Base-by-base conservation (phyloP, 2,113 vertebrate species). In the Melanerpes aurifrons region DNA sequence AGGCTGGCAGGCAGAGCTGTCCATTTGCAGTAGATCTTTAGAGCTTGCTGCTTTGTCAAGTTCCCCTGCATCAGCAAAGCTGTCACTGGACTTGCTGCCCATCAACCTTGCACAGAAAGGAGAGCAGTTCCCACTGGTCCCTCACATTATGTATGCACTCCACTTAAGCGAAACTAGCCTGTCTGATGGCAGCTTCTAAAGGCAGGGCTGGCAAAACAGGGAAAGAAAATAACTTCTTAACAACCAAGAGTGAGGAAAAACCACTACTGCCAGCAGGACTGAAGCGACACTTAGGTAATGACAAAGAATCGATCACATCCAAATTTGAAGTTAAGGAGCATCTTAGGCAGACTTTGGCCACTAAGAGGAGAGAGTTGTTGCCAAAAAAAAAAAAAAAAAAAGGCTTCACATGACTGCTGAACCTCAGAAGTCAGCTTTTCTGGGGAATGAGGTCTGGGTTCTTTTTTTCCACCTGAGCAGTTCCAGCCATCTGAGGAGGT, bases 111-210 rank as follows among this genome's bases (percentile, higher is more conserved):
- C 15, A 3, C 3, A 37, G 58, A 69, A 78, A 69, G 48, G 31
- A 89, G 32, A 57, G 45, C 28, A 40, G 57, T 64, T 92, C 73
- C 61, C 67, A 19, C 11, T 37, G 21, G 25, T 76, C 26, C 32
- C n/a, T 79, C 35, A 6, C 7, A 4, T 64, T 72, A 17, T 14
- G 2, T 22, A 15, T 15, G n/a, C 2, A 0, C 15, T 57, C 5
- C 24, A 28, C 37, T 77, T 70, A 47, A 79, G 40, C 10, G 82
- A 72, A 85, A 21, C 37, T 59, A 37, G 9, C 31, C 48, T 48
- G 10, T 25, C 25, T 79, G 26, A 3, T 35, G 20, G 59, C 56
- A 66, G 31, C 32, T 83, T 28, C 72, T 77, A 8, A 86, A 67
- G 40, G 10, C 40, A 40, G 10, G 56, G 21, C 45, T 69, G 61